Conservation (phyloP, 2,113 vertebrate species). For the Calyptomena viridis region DNA sequence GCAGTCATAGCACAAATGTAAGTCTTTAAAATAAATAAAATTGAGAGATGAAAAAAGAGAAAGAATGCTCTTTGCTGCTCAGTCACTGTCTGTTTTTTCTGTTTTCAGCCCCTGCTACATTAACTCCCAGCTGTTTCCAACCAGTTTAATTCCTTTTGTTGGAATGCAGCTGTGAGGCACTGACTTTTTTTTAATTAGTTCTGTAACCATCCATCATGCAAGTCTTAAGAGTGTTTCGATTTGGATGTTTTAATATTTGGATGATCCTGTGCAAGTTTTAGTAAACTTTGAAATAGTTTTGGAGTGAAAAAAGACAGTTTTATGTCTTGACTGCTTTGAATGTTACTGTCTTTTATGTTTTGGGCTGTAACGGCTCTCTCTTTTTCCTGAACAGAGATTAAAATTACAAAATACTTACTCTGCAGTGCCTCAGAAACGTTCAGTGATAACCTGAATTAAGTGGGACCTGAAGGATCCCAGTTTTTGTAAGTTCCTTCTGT, state of each 20-base stretch:
- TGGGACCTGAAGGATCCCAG: not conserved
- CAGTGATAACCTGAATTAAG: not conserved
- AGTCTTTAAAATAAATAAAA: not conserved
- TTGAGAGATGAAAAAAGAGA: not conserved
- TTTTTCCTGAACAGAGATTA: not conserved
- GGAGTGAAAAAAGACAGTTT: not conserved
- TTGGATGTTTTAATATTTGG: not conserved
- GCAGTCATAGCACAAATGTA: not conserved
- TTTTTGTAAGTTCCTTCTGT: not conserved
- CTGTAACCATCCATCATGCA: not conserved
- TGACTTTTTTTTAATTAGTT: not conserved
- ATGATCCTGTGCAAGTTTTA: not conserved
- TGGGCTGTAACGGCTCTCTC: not conserved
- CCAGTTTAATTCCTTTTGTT: conserved; percentile 7
- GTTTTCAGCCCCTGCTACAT: not conserved
- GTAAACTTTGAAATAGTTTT: not conserved
- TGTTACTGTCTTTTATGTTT: not conserved
- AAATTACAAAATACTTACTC: not conserved
- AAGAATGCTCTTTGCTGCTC: not conserved
- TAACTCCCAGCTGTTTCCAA: not conserved
- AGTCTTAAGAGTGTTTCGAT: not conserved
- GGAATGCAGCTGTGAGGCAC: not conserved
- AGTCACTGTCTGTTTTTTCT: not conserved
- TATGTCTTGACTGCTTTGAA: not conserved
- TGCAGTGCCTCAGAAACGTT: not conserved